These are phyloP conservation scores for Coleophora deauratella DNA, from an alignment of 2,888 invertebrate species.

Conservation along the genomic window DNA sequence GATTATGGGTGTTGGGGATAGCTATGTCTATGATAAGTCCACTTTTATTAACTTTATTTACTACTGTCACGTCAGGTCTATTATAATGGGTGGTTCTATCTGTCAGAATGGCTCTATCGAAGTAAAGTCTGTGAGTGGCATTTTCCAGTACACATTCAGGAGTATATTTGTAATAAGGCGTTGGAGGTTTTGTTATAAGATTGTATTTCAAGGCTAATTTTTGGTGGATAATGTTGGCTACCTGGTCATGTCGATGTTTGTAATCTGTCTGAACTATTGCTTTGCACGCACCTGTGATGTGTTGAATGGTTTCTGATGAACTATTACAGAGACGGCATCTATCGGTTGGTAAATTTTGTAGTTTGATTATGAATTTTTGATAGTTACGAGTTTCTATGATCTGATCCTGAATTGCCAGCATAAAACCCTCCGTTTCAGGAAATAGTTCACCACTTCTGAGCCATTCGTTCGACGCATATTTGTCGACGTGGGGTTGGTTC, in stretches of 20 bases:
- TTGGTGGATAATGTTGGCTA: conserved; percentile 12
- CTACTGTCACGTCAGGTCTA: conserved; percentile 11
- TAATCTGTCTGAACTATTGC: conserved; percentile 6
- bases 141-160: conserved; percentile 8
- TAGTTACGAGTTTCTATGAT: conserved; percentile 14
- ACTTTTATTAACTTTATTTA: conserved; percentile 10
- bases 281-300: conserved; percentile 9
- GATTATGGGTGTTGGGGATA: conserved; percentile 12
- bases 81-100: conserved; percentile 6
- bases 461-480: conserved; percentile 12
- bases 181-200: neutral
- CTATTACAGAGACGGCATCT: conserved; percentile 3
- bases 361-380: neutral
- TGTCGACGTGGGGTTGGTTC: conserved; percentile 9
- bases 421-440: conserved; percentile 9
- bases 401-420: conserved; percentile 9
- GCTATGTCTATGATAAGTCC: conserved; percentile 10
- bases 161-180: conserved; percentile 9
- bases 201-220: conserved; percentile 6
- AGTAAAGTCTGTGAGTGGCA: neutral
- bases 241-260: conserved; percentile 8
- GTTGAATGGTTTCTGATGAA: conserved; percentile 5
- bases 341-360: neutral
- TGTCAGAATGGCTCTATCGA: conserved; percentile 1
- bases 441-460: conserved; percentile 7